Evolutionary conservation across 2,113 vertebrate species (phyloP), one percentile per base, ranked within the genome.

Genomic region (Triplophysa tibetana): DNA sequence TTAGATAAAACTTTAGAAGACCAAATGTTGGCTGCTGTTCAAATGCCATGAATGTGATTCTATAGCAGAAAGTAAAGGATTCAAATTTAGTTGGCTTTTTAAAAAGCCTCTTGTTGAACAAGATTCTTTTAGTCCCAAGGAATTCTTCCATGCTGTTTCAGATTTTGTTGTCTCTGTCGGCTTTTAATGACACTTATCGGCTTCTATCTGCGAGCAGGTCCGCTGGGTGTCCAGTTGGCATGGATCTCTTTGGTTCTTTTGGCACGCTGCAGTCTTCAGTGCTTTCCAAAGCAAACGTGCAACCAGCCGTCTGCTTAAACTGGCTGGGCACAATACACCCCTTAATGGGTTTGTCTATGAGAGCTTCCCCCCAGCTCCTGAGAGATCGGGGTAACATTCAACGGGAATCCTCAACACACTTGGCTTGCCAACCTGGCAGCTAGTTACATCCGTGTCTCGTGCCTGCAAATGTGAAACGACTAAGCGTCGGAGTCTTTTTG

Each of bases 311-410:
- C 90, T 89, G 88, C 54, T 90, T 90, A 89, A 91, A 89, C 89
- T 90, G 90, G 89, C 90, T 91, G 89, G 78, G 86, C 89, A 89
- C 82, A 85, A 88, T 84, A 84, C 89, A 88, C 88, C 88, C 78
- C 88, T 89, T 93, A 92, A 93, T 92, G 92, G 93, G 90, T 87
- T 84, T 87, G 88, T 93, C 90, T 89, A 90, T 81, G 91, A 91
- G 90, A 90, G 90, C 85, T 92, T 91, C 91, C 90, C 87, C 88
- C 90, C 89, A 87, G 92, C 92, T 92, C 90, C 92, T 92, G 87
- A 90, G 90, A 92, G 91, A 92, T 91, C 90, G 91, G 90, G 91
- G 88, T 91, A 90, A 91, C 89, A 90, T 90, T 90, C 90, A 92
- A 92, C 90, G 89, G 87, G 89, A 89, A 89, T 87, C 84, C 89